Evolutionary conservation across 2,797 vertebrate species (phyloP).

Genomic region (Hemibagrus guttatus): DNA sequence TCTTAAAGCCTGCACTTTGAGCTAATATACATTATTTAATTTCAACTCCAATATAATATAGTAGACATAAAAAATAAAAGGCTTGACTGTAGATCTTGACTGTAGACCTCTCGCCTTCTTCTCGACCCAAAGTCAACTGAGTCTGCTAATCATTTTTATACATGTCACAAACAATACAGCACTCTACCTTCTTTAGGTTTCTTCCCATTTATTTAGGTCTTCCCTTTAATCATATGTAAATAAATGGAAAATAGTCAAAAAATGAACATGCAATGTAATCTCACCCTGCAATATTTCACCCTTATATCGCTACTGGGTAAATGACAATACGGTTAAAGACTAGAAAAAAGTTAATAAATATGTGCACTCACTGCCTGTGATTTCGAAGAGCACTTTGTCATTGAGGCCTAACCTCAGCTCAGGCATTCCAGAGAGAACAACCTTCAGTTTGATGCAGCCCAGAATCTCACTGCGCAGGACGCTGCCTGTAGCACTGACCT

Average conservation of each 20-base stretch:
- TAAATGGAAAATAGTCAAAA: neutral
- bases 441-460: slow-evolving; percentile 79
- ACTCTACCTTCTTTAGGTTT: neutral
- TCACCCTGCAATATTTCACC: neutral
- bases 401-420: slow-evolving; percentile 82
- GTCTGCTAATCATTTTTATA: neutral
- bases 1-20: neutral
- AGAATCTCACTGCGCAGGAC: slow-evolving; percentile 81
- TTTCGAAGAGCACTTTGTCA: slow-evolving; percentile 83
- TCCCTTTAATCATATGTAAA: neutral
- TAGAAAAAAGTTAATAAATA: neutral
- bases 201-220: neutral
- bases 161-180: neutral
- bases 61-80: neutral
- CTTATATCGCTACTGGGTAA: neutral
- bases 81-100: neutral
- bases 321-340: neutral
- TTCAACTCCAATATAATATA: neutral
- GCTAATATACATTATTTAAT: neutral
- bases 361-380: slow-evolving; percentile 79
- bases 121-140: neutral
- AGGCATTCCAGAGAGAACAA: slow-evolving; percentile 81
- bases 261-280: neutral
- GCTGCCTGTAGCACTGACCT: slow-evolving; percentile 78
- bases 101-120: neutral